Conservation (phyloP, 30 jellyfish, hydroid and myxozoan genomes). For the Hydractinia symbiolongicarpus region DNA sequence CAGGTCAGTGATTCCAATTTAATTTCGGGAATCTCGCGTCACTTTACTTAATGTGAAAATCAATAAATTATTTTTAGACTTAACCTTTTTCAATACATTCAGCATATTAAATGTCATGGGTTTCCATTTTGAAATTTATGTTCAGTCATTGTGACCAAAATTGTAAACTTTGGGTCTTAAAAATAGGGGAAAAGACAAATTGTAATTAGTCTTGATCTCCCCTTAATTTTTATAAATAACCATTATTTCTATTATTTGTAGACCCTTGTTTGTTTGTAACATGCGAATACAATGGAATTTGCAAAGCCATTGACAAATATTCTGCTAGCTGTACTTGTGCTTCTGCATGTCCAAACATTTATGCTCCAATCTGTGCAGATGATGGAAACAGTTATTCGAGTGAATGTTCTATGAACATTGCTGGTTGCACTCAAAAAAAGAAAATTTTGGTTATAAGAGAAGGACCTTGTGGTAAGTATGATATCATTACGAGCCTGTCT, state of each 20-base stretch:
- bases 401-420: conserved; percentile 65
- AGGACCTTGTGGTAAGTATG: conserved; percentile 49
- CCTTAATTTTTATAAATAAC: no score
- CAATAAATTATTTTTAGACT: no score
- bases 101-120: no score
- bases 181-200: no score
- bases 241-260: not conserved
- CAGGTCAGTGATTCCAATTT: not conserved
- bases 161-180: no score
- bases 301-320: conserved; percentile 28
- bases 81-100: no score
- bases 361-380: conserved; percentile 83
- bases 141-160: no score
- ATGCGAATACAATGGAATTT: conserved; percentile 56
- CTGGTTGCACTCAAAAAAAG: conserved; percentile 45
- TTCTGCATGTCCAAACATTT: conserved; percentile 28
- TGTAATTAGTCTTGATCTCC: no score
- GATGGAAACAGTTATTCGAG: conserved; percentile 69
- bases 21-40: no score
- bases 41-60: no score
- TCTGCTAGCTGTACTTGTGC: conserved; percentile 55
- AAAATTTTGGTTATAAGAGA: conserved; percentile 15
- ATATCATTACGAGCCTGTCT: no score
- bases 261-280: conserved; percentile 49
- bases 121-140: no score